Conservation (phyloP, 2,888 invertebrate species). For the Andricus quercusramuli region DNA sequence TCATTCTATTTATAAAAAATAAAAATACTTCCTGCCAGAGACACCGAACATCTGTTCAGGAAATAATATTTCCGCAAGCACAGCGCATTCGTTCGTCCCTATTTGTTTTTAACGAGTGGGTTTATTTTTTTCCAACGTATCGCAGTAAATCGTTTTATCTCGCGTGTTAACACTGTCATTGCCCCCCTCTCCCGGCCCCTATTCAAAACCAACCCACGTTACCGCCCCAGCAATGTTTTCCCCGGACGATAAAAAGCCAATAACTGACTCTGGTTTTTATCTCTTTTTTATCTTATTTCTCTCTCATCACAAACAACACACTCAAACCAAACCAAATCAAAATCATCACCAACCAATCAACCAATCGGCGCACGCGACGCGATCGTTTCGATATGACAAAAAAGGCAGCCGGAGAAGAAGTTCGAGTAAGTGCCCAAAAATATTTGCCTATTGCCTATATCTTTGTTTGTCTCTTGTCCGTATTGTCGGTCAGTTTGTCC, state of each 20-base stretch:
- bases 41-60: not conserved
- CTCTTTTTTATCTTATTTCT: constrained; percentile 69
- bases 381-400: constrained; percentile 75
- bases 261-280: constrained; percentile 75
- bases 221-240: constrained; percentile 18
- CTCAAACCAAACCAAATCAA: constrained; percentile 69
- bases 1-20: not conserved
- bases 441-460: constrained; percentile 60
- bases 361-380: constrained; percentile 73
- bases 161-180: not conserved
- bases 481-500: constrained; percentile 67
- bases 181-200: not conserved
- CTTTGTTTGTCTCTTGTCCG: constrained; percentile 61
- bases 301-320: constrained; percentile 68
- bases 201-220: constrained; percentile 36
- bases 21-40: not conserved
- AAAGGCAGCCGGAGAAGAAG: constrained; percentile 84
- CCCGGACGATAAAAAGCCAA: constrained; percentile 75
- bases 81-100: constrained; percentile 18
- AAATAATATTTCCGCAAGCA: constrained; percentile 7
- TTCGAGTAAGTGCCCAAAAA: constrained; percentile 82
- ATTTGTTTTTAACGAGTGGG: not conserved
- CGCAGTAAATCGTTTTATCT: not conserved
- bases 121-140: constrained; percentile 18
- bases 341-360: constrained; percentile 67